Base-by-base conservation (phyloP, 2,797 vertebrate genomes). In the Sebastes iracundus region DNA sequence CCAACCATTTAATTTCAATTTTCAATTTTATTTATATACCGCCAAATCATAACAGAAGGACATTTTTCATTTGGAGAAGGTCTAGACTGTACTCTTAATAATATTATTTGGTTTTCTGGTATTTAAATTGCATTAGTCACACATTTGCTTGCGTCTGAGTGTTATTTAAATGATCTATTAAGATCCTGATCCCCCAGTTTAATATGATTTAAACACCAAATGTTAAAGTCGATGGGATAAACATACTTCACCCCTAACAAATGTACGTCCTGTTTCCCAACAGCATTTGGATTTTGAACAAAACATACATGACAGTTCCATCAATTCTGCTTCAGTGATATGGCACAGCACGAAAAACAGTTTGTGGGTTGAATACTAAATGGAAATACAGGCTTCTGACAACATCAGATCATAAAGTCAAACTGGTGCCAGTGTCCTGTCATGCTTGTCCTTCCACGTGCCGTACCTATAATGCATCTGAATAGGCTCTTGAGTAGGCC, bases 361-460 rank as follows among this genome's bases (percentile, higher is more conserved):
- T 63, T 46, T 68, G 27, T 52, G 27, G 58, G 60, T n/a, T 32
- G n/a, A 80, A 80, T 76, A 77, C 84, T 77, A 59, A 13, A 65
- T 59, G 35, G 35, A 66, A 79, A 83, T 42, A 55, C 30, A 62
- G 67, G 18, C 49, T 61, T 75, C 13, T n/a, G 61, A 73, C 63
- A 66, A 8, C 32, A 4, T 35, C 56, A 18, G 67, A 56, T 77
- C 52, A 63, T 67, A 85, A 79, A 66, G 68, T 87, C 76, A 77
- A 80, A 84, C 75, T 33, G 65, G 46, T 89, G 81, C 91, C 87
- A 88, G 84, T 81, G 88, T 91, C 85, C 83, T 87, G 87, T 83
- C 83, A 86, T 72, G 80, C 79, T 85, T 91, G 90, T 91, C 93
- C 93, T 94, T 93, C 90, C 82, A 77, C 80, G 59, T 89, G 70